Percentiles rank a stretch among this genome's conserved stretches.
These are phyloP conservation scores for Eristalis intricaria DNA, from an alignment of 2,888 invertebrate species.

Conservation along the genomic window DNA sequence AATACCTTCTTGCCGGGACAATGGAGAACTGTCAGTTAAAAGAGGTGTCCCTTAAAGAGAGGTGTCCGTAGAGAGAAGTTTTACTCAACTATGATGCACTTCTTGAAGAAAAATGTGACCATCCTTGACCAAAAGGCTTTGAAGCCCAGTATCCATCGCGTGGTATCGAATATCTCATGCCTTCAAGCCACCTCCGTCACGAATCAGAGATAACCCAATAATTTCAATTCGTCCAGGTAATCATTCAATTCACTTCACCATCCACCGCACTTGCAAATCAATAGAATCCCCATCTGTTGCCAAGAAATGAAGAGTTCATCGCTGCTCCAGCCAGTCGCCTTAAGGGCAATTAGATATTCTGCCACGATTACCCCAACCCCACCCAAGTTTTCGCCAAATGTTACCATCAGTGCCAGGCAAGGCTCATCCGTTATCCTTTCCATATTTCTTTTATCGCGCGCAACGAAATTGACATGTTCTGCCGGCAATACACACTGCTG, in stretches of 20 bases:
- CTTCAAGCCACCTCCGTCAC: neutral
- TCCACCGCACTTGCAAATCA: slow-evolving; percentile 17
- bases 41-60: no score
- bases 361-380: slow-evolving; percentile 52
- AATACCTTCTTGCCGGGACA: no score
- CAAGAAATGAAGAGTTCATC: neutral
- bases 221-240: slow-evolving; percentile 58
- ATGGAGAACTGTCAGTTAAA: no score
- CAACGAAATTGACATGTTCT: slow-evolving; percentile 66
- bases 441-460: slow-evolving; percentile 48
- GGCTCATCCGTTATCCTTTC: slow-evolving; percentile 52
- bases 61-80: no score
- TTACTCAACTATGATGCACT: no score
- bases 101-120: no score
- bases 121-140: no score
- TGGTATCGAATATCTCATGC: neutral
- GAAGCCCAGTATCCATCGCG: no score
- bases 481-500: neutral
- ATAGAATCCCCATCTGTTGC: slow-evolving; percentile 23
- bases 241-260: slow-evolving; percentile 19
- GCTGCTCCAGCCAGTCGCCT: neutral
- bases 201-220: slow-evolving; percentile 5
- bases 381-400: slow-evolving; percentile 25
- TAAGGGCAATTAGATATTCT: slow-evolving; percentile 59
- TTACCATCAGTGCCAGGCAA: slow-evolving; percentile 47